Base-by-base conservation (phyloP, 1,140 invertebrate genomes). In the Euwallacea fornicatus region DNA sequence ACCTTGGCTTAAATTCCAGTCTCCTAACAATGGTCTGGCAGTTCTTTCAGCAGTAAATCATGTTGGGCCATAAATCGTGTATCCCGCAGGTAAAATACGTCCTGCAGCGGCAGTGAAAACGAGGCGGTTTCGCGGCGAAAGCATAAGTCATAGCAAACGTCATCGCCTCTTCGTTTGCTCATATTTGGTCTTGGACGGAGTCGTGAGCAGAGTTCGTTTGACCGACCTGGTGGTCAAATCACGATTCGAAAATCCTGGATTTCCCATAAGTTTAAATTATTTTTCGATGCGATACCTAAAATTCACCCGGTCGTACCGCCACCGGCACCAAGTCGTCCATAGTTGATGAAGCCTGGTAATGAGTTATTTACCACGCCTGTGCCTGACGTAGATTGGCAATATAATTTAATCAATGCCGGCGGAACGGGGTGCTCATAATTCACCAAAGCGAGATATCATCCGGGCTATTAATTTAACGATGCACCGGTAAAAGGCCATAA, bases 31-130 rank as follows among this genome's bases (percentile, higher is more conserved):
- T 67, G 53, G 43, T 7, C 65, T 21, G 65, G 53, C 65, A 65
- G 33, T 43, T 10, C 63, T 50, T 10, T 15, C 41, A 41, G 33
- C 59, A 4, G 59, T 61, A 61, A 61, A 61, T 63, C 61, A 47
- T 63, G 61, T 46, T 44, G 61, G 7, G 61, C 42, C 61, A 50
- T 63, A 63, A 63, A 63, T 63, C 61, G 61, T 63, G 61, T 47
- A 46, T 63, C 61, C 61, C 44, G 61, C 61, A 63, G 61, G 59
- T 61, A 61, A 61, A 61, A 61, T 61, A 61, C 42, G 59, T 61
- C 59, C 61, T 33, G 61, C 41, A 13, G 61, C 44, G 13, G 61
- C 44, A 15, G 44, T 63, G 59, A 61, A 42, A 61, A 61, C 61
- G 43, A 16, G 61, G 7, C 61, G 61, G 61, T 63, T 63, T 46